phyloP scores from a whole-genome alignment of 2,113 vertebrate species.

The Callithrix jacchus region DNA sequence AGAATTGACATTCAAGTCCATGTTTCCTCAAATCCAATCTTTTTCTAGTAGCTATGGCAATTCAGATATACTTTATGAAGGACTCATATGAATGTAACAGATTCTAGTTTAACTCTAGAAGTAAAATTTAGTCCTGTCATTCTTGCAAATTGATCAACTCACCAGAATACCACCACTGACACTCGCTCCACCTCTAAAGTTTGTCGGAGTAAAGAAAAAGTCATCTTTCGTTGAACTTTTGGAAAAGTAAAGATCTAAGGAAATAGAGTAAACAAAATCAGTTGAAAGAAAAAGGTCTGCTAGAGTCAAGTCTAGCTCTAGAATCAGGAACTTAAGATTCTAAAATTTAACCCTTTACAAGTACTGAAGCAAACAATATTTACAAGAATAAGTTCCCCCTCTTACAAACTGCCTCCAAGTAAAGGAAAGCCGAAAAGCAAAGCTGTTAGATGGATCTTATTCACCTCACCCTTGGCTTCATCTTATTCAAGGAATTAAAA shows the following conservation, averaged over 20 bases:
- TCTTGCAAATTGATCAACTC: background rate
- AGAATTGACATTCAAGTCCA: background rate
- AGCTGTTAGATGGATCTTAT: background rate
- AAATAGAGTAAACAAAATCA: background rate
- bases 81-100: background rate
- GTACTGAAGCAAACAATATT: background rate
- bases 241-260: background rate
- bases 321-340: background rate
- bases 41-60: background rate
- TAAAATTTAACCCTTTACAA: slow-evolving; percentile 18
- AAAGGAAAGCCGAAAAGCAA: background rate
- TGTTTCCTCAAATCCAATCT: background rate
- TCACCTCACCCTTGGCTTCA: background rate
- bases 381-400: background rate
- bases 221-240: slow-evolving; percentile 44
- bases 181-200: background rate
- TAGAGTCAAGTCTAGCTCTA: background rate
- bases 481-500: background rate
- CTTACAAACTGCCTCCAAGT: background rate
- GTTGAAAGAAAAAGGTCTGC: background rate
- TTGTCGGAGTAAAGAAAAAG: slow-evolving; percentile 4
- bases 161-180: background rate
- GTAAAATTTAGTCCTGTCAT: background rate
- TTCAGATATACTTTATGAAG: background rate
- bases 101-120: background rate